Evolutionary conservation across 1,140 invertebrate species (phyloP).

Genomic region (Nebria ingens): DNA sequence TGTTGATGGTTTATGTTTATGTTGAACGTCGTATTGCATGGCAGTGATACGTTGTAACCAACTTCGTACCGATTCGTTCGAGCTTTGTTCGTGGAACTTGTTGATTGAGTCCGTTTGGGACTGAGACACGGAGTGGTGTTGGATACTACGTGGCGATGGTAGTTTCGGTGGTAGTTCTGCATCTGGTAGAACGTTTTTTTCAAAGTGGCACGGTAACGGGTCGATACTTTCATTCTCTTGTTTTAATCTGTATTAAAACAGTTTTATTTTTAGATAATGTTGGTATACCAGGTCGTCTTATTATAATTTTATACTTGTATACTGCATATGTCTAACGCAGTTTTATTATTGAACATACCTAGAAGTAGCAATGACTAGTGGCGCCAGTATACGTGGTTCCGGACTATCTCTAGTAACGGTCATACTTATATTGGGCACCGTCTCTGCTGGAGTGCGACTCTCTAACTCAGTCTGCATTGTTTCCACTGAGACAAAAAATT

Average conservation of each 20-base stretch:
- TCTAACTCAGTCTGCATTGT: conserved; percentile 6
- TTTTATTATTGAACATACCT: too few species aligned
- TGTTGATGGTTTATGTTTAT: conserved; percentile 16
- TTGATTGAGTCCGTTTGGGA: neutral
- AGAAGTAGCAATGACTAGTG: neutral
- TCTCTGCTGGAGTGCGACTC: neutral
- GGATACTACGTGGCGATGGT: conserved; percentile 17
- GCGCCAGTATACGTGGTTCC: neutral
- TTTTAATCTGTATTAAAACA: too few species aligned
- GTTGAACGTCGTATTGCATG: conserved; percentile 47
- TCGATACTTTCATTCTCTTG: conserved; percentile 29
- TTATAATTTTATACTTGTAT: too few species aligned
- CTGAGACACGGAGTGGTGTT: too few species aligned
- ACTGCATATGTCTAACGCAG: too few species aligned
- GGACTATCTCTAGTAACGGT: neutral
- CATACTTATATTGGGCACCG: neutral
- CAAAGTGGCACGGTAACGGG: conserved; percentile 23
- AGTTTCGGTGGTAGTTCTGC: neutral
- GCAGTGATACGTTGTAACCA: conserved; percentile 62
- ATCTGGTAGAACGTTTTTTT: conserved; percentile 18
- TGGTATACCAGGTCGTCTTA: too few species aligned
- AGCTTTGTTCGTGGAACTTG: conserved; percentile 23
- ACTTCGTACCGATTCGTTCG: conserved; percentile 53
- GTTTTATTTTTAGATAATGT: too few species aligned
- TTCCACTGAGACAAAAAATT: neutral